A percentile compares a stretch with the other conserved stretches of the same genome.
Evolutionary conservation across 2,888 invertebrate species (phyloP).

Genomic region (Eupithecia exiguata): DNA sequence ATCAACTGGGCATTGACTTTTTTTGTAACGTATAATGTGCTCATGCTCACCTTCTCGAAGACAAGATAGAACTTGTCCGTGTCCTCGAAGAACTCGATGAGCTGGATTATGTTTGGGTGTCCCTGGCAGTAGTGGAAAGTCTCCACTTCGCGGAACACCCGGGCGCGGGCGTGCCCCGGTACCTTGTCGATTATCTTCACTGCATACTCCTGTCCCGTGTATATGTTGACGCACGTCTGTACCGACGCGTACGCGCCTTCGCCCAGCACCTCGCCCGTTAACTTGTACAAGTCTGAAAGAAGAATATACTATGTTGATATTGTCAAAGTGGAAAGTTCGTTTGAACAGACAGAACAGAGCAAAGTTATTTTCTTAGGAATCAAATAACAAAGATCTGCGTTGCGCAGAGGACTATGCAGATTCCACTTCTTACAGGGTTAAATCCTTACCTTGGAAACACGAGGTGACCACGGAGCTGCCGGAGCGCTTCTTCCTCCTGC

Average conservation of each 20-base stretch:
- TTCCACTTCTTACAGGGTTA: not conserved
- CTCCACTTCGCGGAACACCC: conserved; percentile 99
- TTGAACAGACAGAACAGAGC: no score
- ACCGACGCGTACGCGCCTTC: conserved; percentile 98
- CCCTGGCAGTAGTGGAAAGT: conserved; percentile 99
- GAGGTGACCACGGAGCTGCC: conserved; percentile 94
- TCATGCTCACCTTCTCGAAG: conserved; percentile 77
- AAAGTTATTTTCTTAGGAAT: not conserved
- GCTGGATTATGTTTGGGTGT: conserved; percentile 98
- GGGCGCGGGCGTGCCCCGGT: conserved; percentile 95
- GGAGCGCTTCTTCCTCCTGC: conserved; percentile 95
- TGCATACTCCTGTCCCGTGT: conserved; percentile 96
- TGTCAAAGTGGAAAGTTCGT: no score
- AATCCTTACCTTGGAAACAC: conserved; percentile 90
- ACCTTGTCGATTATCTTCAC: conserved; percentile 99
- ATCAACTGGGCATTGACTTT: not conserved
- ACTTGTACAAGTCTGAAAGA: conserved; percentile 93
- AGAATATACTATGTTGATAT: not conserved
- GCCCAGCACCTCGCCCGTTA: conserved; percentile 97
- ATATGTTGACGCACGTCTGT: conserved; percentile 95
- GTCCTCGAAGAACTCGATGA: conserved; percentile 98
- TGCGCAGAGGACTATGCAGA: not conserved
- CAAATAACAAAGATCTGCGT: not conserved
- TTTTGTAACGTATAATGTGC: not conserved
- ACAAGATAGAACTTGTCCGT: conserved; percentile 98